phyloP scores from a whole-genome alignment of 2,888 invertebrate genomes.

The Lagria hirta region DNA sequence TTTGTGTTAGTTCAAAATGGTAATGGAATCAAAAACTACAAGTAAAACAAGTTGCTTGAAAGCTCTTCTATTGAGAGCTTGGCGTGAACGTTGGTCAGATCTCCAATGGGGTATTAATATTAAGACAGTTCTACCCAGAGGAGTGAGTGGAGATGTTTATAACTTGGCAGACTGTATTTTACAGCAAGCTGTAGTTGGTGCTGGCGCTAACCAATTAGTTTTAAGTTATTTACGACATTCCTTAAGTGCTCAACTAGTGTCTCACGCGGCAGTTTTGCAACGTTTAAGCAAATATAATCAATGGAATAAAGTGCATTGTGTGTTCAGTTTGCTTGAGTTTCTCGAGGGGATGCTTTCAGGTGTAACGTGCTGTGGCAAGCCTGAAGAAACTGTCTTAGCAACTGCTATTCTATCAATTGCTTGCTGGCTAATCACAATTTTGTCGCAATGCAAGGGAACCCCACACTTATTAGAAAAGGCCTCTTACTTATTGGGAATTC shows the following conservation, averaged over 20 bases:
- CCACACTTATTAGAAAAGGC: conserved; percentile 66
- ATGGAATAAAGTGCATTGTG: conserved; percentile 79
- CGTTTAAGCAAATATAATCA: conserved; percentile 88
- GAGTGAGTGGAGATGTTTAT: conserved; percentile 92
- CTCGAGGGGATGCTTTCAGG: conserved; percentile 68
- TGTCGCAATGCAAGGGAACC: conserved; percentile 55
- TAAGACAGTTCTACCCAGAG: conserved; percentile 84
- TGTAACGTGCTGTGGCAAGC: conserved; percentile 73
- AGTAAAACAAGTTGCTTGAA: conserved; percentile 81
- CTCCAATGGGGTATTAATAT: conserved; percentile 96
- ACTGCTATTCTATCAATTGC: conserved; percentile 80
- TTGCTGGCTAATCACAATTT: conserved; percentile 79
- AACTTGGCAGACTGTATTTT: conserved; percentile 90
- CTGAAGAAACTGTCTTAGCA: conserved; percentile 85
- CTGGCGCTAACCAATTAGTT: conserved; percentile 87
- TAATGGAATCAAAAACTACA: conserved; percentile 78
- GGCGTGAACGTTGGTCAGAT: conserved; percentile 95
- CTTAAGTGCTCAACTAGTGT: conserved; percentile 85
- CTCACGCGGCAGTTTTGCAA: conserved; percentile 85
- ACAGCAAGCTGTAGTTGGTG: conserved; percentile 91
- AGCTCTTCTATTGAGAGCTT: conserved; percentile 79
- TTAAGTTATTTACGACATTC: conserved; percentile 92
- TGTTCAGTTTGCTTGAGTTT: conserved; percentile 82
- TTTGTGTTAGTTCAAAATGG: too few species aligned
- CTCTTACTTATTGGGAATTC: conserved; percentile 61